A percentile compares a stretch with the other conserved stretches of the same genome.
Conservation (phyloP, 1,140 invertebrate species). For the Sipha flava region DNA sequence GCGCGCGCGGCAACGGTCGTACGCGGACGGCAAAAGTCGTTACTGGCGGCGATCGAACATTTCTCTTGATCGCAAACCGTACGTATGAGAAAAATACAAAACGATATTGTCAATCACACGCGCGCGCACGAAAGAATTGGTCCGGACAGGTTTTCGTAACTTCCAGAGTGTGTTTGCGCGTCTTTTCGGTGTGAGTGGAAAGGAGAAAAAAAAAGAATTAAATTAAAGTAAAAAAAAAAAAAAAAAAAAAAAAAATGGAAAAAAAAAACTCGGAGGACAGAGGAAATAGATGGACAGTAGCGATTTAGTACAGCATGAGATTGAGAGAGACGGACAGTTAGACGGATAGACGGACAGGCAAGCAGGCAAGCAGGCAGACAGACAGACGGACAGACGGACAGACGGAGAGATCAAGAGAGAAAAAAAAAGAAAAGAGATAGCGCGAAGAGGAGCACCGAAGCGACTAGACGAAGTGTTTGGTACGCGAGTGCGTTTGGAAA, state of each 20-base stretch:
- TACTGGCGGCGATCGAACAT: too few species aligned
- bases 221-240: background rate
- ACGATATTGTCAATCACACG: too few species aligned
- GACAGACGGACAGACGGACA: background rate
- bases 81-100: too few species aligned
- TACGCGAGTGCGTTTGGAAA: constrained; percentile 33
- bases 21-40: too few species aligned
- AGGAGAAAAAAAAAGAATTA: background rate
- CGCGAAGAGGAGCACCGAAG: constrained; percentile 31
- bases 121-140: too few species aligned
- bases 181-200: background rate
- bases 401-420: background rate
- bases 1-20: background rate
- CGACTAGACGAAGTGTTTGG: constrained; percentile 28
- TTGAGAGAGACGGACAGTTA: background rate
- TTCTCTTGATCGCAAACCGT: too few species aligned
- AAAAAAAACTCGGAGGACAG: too few species aligned
- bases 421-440: constrained; percentile 26
- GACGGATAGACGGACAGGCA: background rate
- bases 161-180: too few species aligned
- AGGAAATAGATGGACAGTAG: too few species aligned
- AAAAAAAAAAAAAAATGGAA: background rate
- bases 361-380: background rate
- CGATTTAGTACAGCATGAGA: too few species aligned
- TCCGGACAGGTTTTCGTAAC: too few species aligned